Evolutionary conservation across 1,140 invertebrate genomes (phyloP).

Genomic region (Calosoma granatense): DNA sequence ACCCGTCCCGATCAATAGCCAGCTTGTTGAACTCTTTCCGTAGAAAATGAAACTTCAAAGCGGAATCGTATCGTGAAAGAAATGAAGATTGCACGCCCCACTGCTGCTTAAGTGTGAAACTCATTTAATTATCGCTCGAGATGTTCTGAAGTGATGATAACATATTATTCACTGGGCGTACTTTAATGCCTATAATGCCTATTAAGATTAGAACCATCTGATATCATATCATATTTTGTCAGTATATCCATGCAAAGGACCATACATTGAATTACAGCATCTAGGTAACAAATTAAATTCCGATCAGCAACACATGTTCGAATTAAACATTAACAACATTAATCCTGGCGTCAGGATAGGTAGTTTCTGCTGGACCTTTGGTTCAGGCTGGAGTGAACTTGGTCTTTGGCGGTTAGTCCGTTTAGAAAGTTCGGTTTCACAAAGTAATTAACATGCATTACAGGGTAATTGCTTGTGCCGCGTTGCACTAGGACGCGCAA

Average conservation of each 20-base stretch:
- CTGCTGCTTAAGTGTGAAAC: neutral
- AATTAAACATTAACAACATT: neutral
- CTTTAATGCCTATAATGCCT: too few species aligned
- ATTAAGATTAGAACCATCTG: too few species aligned
- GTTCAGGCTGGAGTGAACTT: neutral
- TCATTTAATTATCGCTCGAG: neutral
- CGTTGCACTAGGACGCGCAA: neutral
- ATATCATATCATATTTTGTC: too few species aligned
- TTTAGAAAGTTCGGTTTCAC: constrained; percentile 3
- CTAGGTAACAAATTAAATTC: too few species aligned
- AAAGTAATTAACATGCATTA: constrained; percentile 8
- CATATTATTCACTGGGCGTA: neutral
- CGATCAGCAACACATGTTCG: too few species aligned
- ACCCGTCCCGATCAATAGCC: too few species aligned
- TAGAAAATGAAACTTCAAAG: neutral
- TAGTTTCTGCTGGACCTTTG: too few species aligned
- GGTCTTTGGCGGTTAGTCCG: neutral
- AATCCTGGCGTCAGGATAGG: too few species aligned
- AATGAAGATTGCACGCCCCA: neutral
- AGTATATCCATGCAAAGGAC: too few species aligned
- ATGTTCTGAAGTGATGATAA: neutral
- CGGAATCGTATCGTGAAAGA: neutral
- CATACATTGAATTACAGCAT: too few species aligned
- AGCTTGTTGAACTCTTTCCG: too few species aligned
- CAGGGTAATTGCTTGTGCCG: neutral